phyloP scores from a whole-genome alignment of 2,888 invertebrate species.

The Rambutsinella grinnellia region DNA sequence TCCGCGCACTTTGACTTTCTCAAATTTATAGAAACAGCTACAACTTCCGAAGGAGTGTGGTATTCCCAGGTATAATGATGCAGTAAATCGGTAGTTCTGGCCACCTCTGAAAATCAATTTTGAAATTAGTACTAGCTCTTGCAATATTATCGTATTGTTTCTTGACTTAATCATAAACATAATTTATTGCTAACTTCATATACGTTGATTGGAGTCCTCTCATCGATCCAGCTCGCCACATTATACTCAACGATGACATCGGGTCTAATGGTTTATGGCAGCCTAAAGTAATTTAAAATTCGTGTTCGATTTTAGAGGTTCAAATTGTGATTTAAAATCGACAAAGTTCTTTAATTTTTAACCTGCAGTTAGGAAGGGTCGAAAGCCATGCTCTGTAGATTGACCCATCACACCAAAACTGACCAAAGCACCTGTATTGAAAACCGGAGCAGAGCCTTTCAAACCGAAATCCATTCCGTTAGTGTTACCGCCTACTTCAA shows the following conservation, averaged over 20 bases:
- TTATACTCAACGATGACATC: conserved; percentile 88
- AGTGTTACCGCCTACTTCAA: conserved; percentile 83
- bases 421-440: conserved; percentile 71
- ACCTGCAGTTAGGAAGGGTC: conserved; percentile 85
- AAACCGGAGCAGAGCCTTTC: conserved; percentile 83
- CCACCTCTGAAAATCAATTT: conserved; percentile 49
- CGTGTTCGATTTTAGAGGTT: not conserved
- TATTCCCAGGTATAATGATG: conserved; percentile 85
- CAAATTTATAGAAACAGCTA: conserved; percentile 84
- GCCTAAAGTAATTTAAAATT: conserved; percentile 6
- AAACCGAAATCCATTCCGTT: conserved; percentile 84
- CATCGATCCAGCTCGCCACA: conserved; percentile 79
- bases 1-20: conserved; percentile 83
- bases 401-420: conserved; percentile 83
- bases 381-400: conserved; percentile 81
- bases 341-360: conserved; percentile 64
- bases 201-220: conserved; percentile 86
- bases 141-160: not conserved
- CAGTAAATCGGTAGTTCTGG: conserved; percentile 72
- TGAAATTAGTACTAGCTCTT: not conserved
- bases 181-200: conserved; percentile 72
- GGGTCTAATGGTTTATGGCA: conserved; percentile 79
- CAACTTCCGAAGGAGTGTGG: conserved; percentile 83
- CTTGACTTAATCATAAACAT: too few species aligned
- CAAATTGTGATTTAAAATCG: not conserved